Base-by-base conservation (phyloP, 2,797 vertebrate species). In the Helarctos malayanus region DNA sequence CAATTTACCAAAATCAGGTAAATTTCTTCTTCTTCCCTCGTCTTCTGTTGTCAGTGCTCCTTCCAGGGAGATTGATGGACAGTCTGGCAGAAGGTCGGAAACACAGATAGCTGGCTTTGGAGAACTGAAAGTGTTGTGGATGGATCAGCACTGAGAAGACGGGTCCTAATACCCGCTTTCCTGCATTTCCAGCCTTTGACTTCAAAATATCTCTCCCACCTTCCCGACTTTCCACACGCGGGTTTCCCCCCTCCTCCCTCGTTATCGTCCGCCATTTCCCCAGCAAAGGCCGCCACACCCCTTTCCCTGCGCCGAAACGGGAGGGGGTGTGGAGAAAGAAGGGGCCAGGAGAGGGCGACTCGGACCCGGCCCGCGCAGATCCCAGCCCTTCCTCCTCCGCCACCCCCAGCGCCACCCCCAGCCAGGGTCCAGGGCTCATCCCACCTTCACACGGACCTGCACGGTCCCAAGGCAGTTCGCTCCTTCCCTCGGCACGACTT, bases 221-320 rank as follows among this genome's bases (percentile, higher is more conserved):
- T 38, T 93, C 15, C 79, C 0, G 80, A 96, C 73, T 97, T 97
- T 97, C 8, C 59, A 76, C 80, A 96, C 0, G 61, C 49, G 8
- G 49, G 56, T 79, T 75, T 75, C 68, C 83, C 93, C 59, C 59
- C 5, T 52, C 35, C n/a, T 32, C 12, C 73, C 49, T 57, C 92
- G 7, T 84, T 7, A 69, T 61, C 27, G 35, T 96, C 97, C 93
- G 96, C 97, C 97, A 98, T 98, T 98, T 98, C 97, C 95, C 94
- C 91, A 95, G 97, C 94, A 97, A 96, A 97, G 83, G 91, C 97
- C 84, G 96, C 98, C 97, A 98, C 98, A 97, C 97, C 97, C 97
- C 98, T 98, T 98, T 97, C 89, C 94, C 91, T 97, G 97, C 93
- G 71, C 91, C 14, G 95, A 96, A 95, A 96, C 89, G 93, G 96